Percentiles rank a stretch among this genome's conserved stretches.
Conservation (phyloP, 2,113 vertebrate species). For the Macquaria ambigua region DNA sequence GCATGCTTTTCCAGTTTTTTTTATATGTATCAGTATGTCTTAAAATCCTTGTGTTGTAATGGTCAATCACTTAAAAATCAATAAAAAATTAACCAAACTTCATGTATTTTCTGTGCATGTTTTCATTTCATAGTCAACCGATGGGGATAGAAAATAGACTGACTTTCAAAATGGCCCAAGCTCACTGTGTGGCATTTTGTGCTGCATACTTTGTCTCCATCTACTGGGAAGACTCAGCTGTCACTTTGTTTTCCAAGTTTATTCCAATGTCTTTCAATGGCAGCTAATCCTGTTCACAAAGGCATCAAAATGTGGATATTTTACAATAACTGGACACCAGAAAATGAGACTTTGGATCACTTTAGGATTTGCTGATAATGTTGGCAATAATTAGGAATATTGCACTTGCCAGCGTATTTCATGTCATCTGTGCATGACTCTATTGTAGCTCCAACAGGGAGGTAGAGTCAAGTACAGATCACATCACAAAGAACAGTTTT, state of each 20-base stretch:
- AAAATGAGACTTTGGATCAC: neutral
- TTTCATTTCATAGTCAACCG: neutral
- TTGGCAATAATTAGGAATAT: neutral
- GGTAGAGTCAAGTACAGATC: neutral
- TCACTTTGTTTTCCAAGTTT: neutral
- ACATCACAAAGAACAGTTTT: neutral
- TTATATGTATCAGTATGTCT: neutral
- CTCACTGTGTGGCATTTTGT: neutral
- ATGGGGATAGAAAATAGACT: neutral
- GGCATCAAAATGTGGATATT: neutral
- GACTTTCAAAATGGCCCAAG: neutral
- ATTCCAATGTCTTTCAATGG: neutral
- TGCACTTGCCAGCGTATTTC: neutral
- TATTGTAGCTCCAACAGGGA: neutral
- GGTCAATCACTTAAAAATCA: neutral
- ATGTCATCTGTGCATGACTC: too few species aligned
- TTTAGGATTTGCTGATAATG: neutral
- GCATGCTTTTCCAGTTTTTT: neutral
- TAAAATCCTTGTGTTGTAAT: neutral
- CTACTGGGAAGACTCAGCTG: conserved; percentile 69
- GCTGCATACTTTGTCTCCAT: conserved; percentile 79
- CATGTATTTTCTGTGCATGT: neutral
- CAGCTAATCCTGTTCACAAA: conserved; percentile 6
- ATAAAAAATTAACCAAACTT: neutral
- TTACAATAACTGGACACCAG: neutral